These are phyloP conservation scores for Horisme vitalbata DNA, from an alignment of 2,888 invertebrate genomes.

Conservation along the genomic window DNA sequence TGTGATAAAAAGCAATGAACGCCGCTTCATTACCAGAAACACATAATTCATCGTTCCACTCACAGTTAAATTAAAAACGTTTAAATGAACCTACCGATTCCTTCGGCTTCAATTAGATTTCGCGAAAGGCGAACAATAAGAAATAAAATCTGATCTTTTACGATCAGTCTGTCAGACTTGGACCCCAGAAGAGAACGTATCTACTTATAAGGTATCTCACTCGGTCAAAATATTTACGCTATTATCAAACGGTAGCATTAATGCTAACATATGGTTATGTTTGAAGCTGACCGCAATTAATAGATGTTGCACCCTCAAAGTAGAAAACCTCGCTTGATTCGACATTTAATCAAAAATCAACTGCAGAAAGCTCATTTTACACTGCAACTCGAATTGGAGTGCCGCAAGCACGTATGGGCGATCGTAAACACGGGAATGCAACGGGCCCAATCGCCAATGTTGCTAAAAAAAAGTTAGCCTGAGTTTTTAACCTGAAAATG, in stretches of 20 bases:
- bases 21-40: conserved; percentile 54
- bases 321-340: no score
- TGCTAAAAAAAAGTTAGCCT: conserved; percentile 64
- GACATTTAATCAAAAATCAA: background rate
- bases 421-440: conserved; percentile 61
- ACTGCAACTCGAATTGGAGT: background rate
- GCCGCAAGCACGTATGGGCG: background rate
- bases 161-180: conserved; percentile 67
- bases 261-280: no score
- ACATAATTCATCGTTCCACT: conserved; percentile 65
- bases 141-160: conserved; percentile 80
- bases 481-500: conserved; percentile 57
- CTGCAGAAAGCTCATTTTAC: conserved; percentile 4
- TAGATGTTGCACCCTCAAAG: no score
- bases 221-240: no score
- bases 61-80: conserved; percentile 76
- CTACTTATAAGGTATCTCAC: no score
- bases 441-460: conserved; percentile 54
- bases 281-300: conserved; percentile 2
- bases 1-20: conserved; percentile 72
- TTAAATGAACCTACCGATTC: conserved; percentile 63
- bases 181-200: background rate
- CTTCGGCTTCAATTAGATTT: conserved; percentile 75
- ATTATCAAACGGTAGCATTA: no score
- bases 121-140: conserved; percentile 81